Base-by-base conservation (phyloP, 2,797 vertebrate species). In the Bradypodion ventrale region DNA sequence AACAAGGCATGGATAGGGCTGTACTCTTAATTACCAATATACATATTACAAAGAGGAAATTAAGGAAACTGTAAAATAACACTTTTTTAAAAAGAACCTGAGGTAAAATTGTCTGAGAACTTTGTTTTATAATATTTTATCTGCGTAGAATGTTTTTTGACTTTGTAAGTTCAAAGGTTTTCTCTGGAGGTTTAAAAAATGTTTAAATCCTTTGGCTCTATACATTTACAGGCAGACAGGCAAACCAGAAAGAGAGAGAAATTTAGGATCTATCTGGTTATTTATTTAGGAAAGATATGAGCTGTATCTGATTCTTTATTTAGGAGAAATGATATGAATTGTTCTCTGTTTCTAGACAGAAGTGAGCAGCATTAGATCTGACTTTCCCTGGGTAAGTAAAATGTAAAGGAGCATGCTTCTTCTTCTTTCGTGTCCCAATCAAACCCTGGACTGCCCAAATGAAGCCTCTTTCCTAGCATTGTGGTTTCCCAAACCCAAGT, bases 21-120 rank as follows among this genome's bases (percentile, higher is more conserved):
- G 7, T 42, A 15, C 23, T 62, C 40, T 77, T 87, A 91, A 91
- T 82, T 89, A 82, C 7, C 81, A 85, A 78, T 72, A 5, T 83
- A 88, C 78, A 69, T 78, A 83, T 87, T 85, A 81, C 62, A 89
- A 88, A 82, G 32, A 60, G 75, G 19, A 87, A 88, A n/a, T 83
- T 89, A 83, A 1, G 75, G 88, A 23, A 79, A 16, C 13, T 2
- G 21, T 1, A 1, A 42, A 19, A 29, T 42, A 19, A 37, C 59
- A 63, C 23, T 42, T 42, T 75, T n/a, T n/a, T 52, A 21, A 49
- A 82, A 37, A 4, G 2, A 49, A 69, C 85, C n/a, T 69, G 10
- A 4, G 15, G 86, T 80, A 21, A 42, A 83, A 89, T 44, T 9
- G 9, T 75, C 65, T 12, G 8, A 35, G n/a, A 77, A 29, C 63